A percentile compares a stretch with the other conserved stretches of the same genome.
These are phyloP conservation scores for Formica aserva DNA, from an alignment of 2,888 invertebrate species.

Conservation along the genomic window DNA sequence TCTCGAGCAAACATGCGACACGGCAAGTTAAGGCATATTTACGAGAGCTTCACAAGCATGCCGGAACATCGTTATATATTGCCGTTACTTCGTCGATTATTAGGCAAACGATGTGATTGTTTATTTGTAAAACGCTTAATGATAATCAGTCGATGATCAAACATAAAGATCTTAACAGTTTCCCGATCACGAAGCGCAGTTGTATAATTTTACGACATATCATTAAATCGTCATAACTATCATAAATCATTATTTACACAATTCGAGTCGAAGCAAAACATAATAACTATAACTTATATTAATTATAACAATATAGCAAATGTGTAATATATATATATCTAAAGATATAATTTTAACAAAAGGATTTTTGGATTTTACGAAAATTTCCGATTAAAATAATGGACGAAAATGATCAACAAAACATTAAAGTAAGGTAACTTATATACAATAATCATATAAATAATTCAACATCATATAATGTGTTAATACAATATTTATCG, in stretches of 20 bases:
- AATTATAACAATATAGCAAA: slow-evolving; percentile 15
- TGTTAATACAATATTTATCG: not conserved
- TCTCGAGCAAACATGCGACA: slow-evolving; percentile 78
- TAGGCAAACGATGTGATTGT: not conserved
- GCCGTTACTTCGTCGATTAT: slow-evolving; percentile 31
- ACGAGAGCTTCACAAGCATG: slow-evolving; percentile 63
- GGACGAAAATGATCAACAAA: not conserved
- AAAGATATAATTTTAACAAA: slow-evolving; percentile 11
- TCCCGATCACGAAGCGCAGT: not conserved
- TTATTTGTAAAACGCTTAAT: slow-evolving; percentile 17
- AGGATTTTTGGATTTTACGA: not conserved
- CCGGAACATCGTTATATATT: slow-evolving; percentile 50
- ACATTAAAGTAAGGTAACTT: slow-evolving; percentile 30
- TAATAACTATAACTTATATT: slow-evolving; percentile 22
- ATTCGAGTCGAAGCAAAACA: slow-evolving; percentile 3
- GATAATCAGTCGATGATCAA: slow-evolving; percentile 5
- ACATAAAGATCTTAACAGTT: not conserved
- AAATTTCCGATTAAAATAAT: not conserved
- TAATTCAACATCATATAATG: slow-evolving; percentile 4
- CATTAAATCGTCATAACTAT: not conserved
- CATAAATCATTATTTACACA: slow-evolving; percentile 17
- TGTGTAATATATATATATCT: not conserved
- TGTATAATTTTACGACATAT: not conserved
- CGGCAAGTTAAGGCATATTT: slow-evolving; percentile 65
- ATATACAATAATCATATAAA: slow-evolving; percentile 12